Evolutionary conservation across 2,888 invertebrate genomes (phyloP).

Genomic region (Synanthedon formicaeformis): DNA sequence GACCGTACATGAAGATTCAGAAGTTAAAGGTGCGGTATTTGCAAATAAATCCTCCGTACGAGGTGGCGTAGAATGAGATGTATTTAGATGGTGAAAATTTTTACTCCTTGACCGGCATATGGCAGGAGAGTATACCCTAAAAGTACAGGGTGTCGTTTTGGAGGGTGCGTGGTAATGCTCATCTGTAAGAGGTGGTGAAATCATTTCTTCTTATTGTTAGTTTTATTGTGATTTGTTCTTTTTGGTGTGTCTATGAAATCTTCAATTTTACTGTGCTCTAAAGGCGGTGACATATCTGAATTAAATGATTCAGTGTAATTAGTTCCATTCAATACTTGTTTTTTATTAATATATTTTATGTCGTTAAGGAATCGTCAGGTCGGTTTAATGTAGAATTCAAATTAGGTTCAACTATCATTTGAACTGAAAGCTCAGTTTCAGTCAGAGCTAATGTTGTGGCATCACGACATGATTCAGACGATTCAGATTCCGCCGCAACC

Average conservation of each 20-base stretch:
- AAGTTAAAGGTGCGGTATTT: no score
- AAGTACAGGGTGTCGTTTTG: slow-evolving; percentile 17
- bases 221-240: background rate
- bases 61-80: no score
- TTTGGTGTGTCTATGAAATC: background rate
- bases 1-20: no score
- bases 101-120: slow-evolving; percentile 61
- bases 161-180: background rate
- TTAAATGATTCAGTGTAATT: background rate
- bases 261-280: background rate
- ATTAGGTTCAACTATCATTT: slow-evolving; percentile 40
- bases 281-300: background rate
- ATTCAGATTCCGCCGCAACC: slow-evolving; percentile 53
- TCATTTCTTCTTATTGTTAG: background rate
- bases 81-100: slow-evolving; percentile 29
- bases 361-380: background rate
- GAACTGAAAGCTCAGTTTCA: slow-evolving; percentile 86
- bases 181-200: background rate
- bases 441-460: slow-evolving; percentile 80
- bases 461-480: slow-evolving; percentile 79
- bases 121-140: slow-evolving; percentile 48
- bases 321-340: background rate
- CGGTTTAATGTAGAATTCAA: slow-evolving; percentile 6
- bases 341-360: no score
- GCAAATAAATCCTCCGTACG: no score